Evolutionary conservation across 2,113 vertebrate genomes (phyloP), one percentile per base, ranked within the genome.

Genomic region (Eidolon helvum): DNA sequence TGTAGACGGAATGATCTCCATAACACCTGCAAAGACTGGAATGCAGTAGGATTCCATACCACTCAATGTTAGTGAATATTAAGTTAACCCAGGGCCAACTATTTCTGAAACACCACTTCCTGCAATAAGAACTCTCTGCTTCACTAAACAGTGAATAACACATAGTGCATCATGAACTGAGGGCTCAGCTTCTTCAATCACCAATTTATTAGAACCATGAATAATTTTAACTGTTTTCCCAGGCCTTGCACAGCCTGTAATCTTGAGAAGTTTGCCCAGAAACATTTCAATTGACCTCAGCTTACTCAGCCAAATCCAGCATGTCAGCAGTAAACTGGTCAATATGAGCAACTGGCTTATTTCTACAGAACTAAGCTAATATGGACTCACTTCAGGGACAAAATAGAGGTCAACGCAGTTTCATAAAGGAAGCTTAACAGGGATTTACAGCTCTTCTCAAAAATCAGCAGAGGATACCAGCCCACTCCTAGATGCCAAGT

Each of bases 151-250:
- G 92, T 99, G 99, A 96, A 99, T 98, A 88, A 99, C 99, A 30
- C 99, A 99, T 4, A 99, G 98, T 2, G 99, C 99, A n/a, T 99
- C 99, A 1, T 99, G 99, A 98, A 99, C 99, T 45, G 99, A 99
- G 87, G 99, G 99, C 96, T 99, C 99, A 0, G 99, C 99, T 98
- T 99, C 99, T 97, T 99, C 99, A 19, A 99, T 99, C 90, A 99
- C 99, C 16, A 99, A 98, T 97, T 99, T 99, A 98, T 99, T 99
- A 98, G 99, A 99, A 10, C 99, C 99, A 2, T 99, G 99, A 1
- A 99, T 99, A 4, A 99, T 99, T 97, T 98, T 99, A 79, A 99
- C 99, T 0, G 99, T 99, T 98, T 99, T 99, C 6, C 99, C 99
- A 14, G 99, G 99, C 98, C 98, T 99, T 90, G 98, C 75, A 88